Evolutionary conservation across 2,888 invertebrate species (phyloP).

Genomic region (Alsophila aescularia): DNA sequence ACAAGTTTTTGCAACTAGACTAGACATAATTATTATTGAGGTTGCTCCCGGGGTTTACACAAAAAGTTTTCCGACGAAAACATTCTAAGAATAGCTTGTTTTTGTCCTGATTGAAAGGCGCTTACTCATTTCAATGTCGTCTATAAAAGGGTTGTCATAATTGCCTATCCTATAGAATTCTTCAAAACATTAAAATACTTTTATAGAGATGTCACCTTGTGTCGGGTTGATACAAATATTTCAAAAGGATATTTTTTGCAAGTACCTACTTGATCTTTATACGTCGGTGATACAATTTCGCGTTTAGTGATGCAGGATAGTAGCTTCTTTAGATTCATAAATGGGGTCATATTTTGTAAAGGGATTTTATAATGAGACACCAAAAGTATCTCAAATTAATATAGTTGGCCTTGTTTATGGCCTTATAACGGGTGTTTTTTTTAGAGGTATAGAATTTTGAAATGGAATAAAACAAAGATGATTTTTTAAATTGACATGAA

Average conservation of each 20-base stretch:
- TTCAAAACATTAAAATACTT: conserved; percentile 7
- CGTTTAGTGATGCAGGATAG: conserved; percentile 2
- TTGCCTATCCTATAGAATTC: conserved; percentile 8
- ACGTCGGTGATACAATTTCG: conserved; percentile 9
- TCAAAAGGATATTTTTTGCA: conserved; percentile 30
- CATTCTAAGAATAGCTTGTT: conserved; percentile 22
- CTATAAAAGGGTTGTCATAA: conserved; percentile 14
- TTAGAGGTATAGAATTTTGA: no score
- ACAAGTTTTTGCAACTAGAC: conserved; percentile 24
- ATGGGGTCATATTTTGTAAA: conserved; percentile 6
- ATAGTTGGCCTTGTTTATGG: no score
- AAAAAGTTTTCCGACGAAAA: conserved; percentile 29
- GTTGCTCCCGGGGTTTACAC: conserved; percentile 15
- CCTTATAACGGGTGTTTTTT: no score
- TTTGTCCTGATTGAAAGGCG: conserved; percentile 24
- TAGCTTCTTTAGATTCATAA: conserved; percentile 4
- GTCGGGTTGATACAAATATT: conserved; percentile 10
- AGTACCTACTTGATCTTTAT: conserved; percentile 4
- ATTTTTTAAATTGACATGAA: no score
- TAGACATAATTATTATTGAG: conserved; percentile 24
- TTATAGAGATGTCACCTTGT: conserved; percentile 28
- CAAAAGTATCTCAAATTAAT: neutral
- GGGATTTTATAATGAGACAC: conserved; percentile 5
- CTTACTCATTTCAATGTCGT: conserved; percentile 16
- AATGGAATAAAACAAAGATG: no score